Conservation (phyloP, 2,113 vertebrate genomes). For the Pipa parva region DNA sequence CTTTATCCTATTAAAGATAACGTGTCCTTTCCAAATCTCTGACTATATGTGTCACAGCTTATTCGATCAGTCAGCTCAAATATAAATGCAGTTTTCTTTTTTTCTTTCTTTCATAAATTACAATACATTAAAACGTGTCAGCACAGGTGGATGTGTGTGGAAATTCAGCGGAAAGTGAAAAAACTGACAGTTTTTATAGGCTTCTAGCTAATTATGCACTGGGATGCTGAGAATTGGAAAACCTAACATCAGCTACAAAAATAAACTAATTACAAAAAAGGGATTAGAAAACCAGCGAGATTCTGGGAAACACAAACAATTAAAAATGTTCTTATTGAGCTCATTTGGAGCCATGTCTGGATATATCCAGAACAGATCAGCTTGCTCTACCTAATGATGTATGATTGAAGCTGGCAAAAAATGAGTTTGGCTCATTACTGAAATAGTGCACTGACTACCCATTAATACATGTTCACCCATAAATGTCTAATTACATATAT, state of each 20-base stretch:
- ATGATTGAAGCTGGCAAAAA: conserved; percentile 31
- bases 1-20: too few relatives aligned
- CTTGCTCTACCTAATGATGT: conserved; percentile 28
- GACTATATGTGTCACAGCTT: too few relatives aligned
- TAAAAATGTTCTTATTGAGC: conserved; percentile 31
- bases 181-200: conserved; percentile 26
- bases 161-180: conserved; percentile 7
- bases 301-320: conserved; percentile 35
- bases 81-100: too few relatives aligned
- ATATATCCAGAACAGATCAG: conserved; percentile 23
- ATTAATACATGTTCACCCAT: conserved; percentile 38
- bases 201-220: conserved; percentile 19
- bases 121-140: conserved; percentile 9
- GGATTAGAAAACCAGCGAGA: conserved; percentile 19
- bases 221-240: conserved; percentile 27
- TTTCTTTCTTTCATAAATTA: neutral
- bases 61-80: too few relatives aligned
- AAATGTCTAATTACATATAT: conserved; percentile 28
- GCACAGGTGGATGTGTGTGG: neutral
- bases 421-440: conserved; percentile 20
- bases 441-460: conserved; percentile 17
- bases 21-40: too few relatives aligned
- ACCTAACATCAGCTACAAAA: conserved; percentile 30
- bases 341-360: conserved; percentile 12
- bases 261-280: conserved; percentile 32